Conservation (phyloP, 2,888 invertebrate species). For the Tachina lurida region DNA sequence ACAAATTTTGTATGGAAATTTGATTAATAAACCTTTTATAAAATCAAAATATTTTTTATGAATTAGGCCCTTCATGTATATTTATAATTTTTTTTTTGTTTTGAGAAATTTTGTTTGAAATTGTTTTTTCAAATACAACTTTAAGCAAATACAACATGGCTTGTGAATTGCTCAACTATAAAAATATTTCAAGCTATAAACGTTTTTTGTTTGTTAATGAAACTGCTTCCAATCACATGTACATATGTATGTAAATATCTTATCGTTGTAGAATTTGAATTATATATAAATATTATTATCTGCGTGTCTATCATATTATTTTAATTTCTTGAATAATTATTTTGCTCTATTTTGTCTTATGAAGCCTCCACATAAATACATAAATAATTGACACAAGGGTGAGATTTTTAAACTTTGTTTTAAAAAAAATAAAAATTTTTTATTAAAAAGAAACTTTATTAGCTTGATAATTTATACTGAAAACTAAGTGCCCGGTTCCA, state of each 20-base stretch:
- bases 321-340: slow-evolving; percentile 20
- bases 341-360: slow-evolving; percentile 3
- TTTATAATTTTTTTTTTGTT: too few relatives aligned
- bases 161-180: too few relatives aligned
- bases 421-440: slow-evolving; percentile 13
- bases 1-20: too few relatives aligned
- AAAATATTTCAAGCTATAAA: not conserved
- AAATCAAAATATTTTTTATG: too few relatives aligned
- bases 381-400: slow-evolving; percentile 29
- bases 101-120: not conserved
- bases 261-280: slow-evolving; percentile 21
- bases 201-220: not conserved
- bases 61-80: too few relatives aligned
- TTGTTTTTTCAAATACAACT: too few relatives aligned
- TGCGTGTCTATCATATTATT: slow-evolving; percentile 16
- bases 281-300: not conserved
- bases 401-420: slow-evolving; percentile 26
- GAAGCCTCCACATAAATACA: slow-evolving; percentile 19
- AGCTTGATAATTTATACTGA: too few relatives aligned
- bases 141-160: too few relatives aligned
- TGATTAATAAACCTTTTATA: too few relatives aligned
- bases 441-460: too few relatives aligned
- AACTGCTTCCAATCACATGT: not conserved
- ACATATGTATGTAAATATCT: not conserved
- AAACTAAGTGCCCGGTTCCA: too few relatives aligned